Evolutionary conservation across 2,797 vertebrate species (phyloP).

Genomic region (Halcyon chelicuti): DNA sequence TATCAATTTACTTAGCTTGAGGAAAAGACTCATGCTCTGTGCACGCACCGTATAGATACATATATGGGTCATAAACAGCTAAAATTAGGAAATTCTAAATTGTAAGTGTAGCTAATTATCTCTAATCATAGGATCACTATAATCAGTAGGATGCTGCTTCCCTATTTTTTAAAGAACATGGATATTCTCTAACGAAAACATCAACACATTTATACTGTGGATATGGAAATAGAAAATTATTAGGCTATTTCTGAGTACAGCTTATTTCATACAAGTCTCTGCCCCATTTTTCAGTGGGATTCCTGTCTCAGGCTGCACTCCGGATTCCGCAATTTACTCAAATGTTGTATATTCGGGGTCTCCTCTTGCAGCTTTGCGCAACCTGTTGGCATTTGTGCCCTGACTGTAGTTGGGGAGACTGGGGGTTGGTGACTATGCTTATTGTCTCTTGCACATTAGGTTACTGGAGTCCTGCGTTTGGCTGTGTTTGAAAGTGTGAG

Average conservation of each 20-base stretch:
- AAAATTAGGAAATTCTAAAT: slow-evolving; percentile 20
- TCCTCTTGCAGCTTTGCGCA: not conserved
- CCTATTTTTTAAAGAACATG: slow-evolving; percentile 22
- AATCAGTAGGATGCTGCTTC: slow-evolving; percentile 22
- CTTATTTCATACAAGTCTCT: not conserved
- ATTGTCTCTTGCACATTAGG: not conserved
- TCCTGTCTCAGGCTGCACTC: not conserved
- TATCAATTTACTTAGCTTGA: not conserved
- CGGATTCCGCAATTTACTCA: not conserved
- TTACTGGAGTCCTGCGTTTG: not conserved
- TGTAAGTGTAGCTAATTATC: slow-evolving; percentile 33
- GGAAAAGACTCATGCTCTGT: slow-evolving; percentile 20
- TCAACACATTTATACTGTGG: not conserved
- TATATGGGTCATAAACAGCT: slow-evolving; percentile 32
- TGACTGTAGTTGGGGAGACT: not conserved
- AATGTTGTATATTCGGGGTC: not conserved
- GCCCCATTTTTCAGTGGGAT: not conserved
- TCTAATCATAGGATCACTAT: slow-evolving; percentile 43
- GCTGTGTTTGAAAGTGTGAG: not conserved
- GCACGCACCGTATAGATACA: not conserved
- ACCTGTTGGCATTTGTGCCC: not conserved
- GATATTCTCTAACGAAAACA: not conserved
- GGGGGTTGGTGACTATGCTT: not conserved
- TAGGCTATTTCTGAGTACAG: not conserved
- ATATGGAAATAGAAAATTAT: not conserved